Conservation (phyloP, 2,113 vertebrate species). For the Colius striatus region DNA sequence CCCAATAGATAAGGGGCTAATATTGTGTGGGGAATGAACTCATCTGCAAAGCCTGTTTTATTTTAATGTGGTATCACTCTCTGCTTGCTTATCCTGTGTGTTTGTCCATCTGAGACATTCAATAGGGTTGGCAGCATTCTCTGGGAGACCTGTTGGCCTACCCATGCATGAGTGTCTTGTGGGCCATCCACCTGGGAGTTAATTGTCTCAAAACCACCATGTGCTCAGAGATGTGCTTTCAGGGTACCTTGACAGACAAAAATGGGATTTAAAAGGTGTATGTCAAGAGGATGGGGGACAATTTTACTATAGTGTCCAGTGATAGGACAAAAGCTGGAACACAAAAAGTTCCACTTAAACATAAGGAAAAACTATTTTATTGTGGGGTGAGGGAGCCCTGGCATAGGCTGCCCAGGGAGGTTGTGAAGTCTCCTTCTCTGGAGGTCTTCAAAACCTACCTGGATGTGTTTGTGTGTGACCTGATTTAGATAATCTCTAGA, state of each 20-base stretch:
- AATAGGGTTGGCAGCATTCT: neutral
- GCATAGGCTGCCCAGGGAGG: too few species aligned
- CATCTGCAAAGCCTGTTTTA: neutral
- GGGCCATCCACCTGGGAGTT: neutral
- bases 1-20: too few species aligned
- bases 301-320: too few species aligned
- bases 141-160: neutral
- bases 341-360: too few species aligned
- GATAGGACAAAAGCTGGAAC: too few species aligned
- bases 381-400: too few species aligned
- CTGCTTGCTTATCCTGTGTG: neutral
- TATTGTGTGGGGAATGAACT: neutral
- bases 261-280: neutral
- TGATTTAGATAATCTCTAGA: too few species aligned
- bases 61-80: neutral
- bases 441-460: too few species aligned
- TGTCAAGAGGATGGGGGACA: too few species aligned
- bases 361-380: too few species aligned
- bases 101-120: neutral
- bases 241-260: neutral
- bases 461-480: too few species aligned
- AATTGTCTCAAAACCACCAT: neutral
- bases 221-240: neutral
- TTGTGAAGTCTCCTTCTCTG: too few species aligned
- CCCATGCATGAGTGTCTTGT: accelerated